Conservation (phyloP, 2,797 vertebrate species). For the Mormyrus proboscirostris region DNA sequence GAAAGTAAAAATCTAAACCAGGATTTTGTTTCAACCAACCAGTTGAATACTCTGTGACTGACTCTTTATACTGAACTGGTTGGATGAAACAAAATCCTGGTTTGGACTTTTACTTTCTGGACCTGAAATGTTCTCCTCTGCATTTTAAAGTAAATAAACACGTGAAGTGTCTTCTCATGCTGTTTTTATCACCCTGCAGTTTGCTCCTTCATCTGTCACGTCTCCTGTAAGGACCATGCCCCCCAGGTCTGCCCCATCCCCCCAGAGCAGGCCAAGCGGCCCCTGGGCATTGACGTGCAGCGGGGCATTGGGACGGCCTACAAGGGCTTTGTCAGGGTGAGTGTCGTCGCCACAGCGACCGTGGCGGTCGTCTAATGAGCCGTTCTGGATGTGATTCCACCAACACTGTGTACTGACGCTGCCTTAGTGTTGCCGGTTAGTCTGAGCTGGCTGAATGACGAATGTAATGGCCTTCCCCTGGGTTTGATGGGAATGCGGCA, state of each 20-base stretch:
- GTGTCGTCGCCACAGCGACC: slow-evolving; percentile 13
- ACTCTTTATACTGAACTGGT: not conserved
- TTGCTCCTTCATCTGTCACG: slow-evolving; percentile 92
- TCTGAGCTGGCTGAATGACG: not conserved
- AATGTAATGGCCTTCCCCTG: not conserved
- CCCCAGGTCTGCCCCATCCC: slow-evolving; percentile 92
- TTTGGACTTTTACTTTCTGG: not conserved
- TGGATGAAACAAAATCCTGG: not conserved
- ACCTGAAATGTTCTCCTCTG: not conserved
- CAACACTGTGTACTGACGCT: not conserved
- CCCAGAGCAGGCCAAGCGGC: slow-evolving; percentile 86
- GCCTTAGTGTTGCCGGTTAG: not conserved
- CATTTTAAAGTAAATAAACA: not conserved
- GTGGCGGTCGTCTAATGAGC: not conserved
- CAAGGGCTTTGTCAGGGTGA: slow-evolving; percentile 92
- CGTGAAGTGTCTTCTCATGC: not conserved
- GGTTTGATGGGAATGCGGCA: not conserved
- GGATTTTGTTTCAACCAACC: not conserved
- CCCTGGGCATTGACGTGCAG: slow-evolving; percentile 90
- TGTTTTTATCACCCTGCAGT: slow-evolving; percentile 58
- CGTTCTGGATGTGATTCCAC: not conserved
- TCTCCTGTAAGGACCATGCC: slow-evolving; percentile 86
- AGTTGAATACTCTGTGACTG: not conserved
- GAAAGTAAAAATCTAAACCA: not conserved
- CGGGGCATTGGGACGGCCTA: slow-evolving; percentile 93